These are phyloP conservation scores for Pipistrellus kuhlii DNA, from an alignment of 2,797 vertebrate species.

Conservation along the genomic window DNA sequence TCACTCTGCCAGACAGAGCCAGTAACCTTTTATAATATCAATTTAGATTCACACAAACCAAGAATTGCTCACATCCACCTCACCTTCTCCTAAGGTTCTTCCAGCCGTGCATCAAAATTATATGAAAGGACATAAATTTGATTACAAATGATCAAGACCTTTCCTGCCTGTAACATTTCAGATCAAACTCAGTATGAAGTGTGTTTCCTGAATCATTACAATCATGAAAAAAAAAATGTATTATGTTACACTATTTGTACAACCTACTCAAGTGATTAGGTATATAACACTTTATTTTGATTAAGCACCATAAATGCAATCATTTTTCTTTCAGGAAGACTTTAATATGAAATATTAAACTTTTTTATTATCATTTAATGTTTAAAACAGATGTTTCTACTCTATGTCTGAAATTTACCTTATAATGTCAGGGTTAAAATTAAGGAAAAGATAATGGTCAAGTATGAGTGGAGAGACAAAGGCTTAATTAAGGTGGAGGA, in stretches of 20 bases:
- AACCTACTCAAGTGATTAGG: neutral
- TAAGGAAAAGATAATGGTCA: neutral
- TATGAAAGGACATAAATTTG: neutral
- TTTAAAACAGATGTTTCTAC: neutral
- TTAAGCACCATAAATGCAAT: neutral
- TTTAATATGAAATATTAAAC: neutral
- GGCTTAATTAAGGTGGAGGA: neutral
- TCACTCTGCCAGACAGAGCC: neutral
- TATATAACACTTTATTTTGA: conserved; percentile 1
- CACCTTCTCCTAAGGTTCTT: neutral
- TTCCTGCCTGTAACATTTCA: conserved; percentile 38
- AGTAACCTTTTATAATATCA: neutral
- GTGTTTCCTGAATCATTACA: neutral
- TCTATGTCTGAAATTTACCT: neutral
- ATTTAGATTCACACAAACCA: neutral
- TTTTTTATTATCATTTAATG: neutral
- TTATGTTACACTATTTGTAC: neutral
- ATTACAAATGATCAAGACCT: neutral
- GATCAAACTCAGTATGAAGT: neutral
- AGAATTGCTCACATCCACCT: neutral
- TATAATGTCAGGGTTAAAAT: neutral
- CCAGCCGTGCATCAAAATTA: neutral
- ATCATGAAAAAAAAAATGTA: neutral
- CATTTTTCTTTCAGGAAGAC: conserved; percentile 12
- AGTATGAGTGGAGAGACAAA: neutral